Percentiles rank a stretch among this genome's conserved stretches.
Evolutionary conservation across 2,113 vertebrate species (phyloP).

Genomic region (Anthoscopus minutus): DNA sequence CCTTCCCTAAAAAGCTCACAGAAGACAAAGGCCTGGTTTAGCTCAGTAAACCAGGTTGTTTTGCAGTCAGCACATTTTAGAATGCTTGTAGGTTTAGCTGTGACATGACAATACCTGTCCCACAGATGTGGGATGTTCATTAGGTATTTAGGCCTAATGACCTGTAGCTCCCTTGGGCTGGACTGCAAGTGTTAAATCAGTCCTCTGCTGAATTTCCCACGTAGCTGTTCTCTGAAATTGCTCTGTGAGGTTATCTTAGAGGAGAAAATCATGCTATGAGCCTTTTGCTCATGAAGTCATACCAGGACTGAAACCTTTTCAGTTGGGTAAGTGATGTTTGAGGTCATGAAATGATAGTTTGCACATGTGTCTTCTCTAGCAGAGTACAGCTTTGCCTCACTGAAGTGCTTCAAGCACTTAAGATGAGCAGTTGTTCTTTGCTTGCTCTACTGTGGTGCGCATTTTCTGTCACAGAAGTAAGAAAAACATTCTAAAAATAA

Average conservation of each 20-base stretch:
- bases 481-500: not conserved
- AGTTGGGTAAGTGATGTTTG: not conserved
- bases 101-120: not conserved
- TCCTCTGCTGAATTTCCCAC: not conserved
- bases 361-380: fast-evolving
- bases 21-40: not conserved
- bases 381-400: not conserved
- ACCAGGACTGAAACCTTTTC: not conserved
- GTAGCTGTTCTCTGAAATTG: not conserved
- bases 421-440: not conserved
- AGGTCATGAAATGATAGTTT: not conserved
- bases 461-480: not conserved
- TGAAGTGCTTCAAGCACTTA: not conserved
- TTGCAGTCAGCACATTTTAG: not conserved
- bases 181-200: not conserved
- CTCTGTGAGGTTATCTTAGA: not conserved
- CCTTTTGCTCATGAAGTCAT: fast-evolving
- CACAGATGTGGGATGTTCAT: not conserved
- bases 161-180: not conserved
- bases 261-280: not conserved
- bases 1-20: not conserved
- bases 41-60: not conserved
- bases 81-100: not conserved
- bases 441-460: not conserved
- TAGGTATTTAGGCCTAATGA: not conserved